A percentile compares a stretch with the other conserved stretches of the same genome.
Conservation (phyloP, 2,888 invertebrate genomes). For the Danaus chrysippus region DNA sequence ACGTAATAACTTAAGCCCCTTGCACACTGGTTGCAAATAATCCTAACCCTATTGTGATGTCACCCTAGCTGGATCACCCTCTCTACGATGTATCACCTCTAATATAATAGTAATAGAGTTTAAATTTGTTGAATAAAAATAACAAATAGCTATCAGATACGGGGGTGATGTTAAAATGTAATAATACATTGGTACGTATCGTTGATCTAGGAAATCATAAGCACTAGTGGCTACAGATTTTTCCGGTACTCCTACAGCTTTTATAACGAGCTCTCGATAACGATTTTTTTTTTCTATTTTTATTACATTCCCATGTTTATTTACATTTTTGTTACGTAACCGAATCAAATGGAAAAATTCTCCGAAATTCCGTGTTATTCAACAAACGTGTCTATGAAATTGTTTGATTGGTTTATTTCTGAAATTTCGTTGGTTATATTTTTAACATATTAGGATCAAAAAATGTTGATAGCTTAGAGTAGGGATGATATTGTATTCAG, state of each 20-base stretch:
- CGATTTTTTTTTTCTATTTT: conserved; percentile 20
- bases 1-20: conserved; percentile 70
- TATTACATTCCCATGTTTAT: conserved; percentile 9
- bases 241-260: conserved; percentile 26
- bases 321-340: too few relatives aligned
- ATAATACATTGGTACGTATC: conserved; percentile 36
- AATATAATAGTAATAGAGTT: conserved; percentile 36
- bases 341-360: too few relatives aligned
- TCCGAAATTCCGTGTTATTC: too few relatives aligned
- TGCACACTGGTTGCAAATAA: conserved; percentile 57
- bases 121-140: conserved; percentile 29
- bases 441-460: too few relatives aligned
- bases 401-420: too few relatives aligned
- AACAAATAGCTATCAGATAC: conserved; percentile 28
- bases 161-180: conserved; percentile 36
- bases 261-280: conserved; percentile 26
- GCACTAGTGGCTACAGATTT: conserved; percentile 30
- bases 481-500: not conserved
- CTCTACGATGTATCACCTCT: conserved; percentile 34
- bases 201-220: conserved; percentile 33
- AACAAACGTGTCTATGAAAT: too few relatives aligned
- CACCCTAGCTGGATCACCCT: conserved; percentile 56
- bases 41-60: conserved; percentile 61
- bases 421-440: too few relatives aligned
- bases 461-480: too few relatives aligned